Base-by-base conservation (phyloP, 2,113 vertebrate species). In the Prunella fulvescens region DNA sequence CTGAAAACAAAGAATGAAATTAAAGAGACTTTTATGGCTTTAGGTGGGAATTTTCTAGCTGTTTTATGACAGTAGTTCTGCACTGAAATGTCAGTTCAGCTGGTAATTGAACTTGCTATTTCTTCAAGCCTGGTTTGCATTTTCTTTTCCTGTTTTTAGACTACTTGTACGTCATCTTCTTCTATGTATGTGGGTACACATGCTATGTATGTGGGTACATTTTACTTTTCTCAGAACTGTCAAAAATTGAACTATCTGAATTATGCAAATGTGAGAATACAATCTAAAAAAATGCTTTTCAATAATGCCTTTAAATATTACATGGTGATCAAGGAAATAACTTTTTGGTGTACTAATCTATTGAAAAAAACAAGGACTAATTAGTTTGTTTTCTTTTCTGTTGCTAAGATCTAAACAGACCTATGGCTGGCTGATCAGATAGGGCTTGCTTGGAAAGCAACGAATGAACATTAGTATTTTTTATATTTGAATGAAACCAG, bases 91-190 rank as follows among this genome's bases (percentile, higher is more conserved):
- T 80, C 79, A 47, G 42, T 92, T 92, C 40, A 88, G 19, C 56
- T 93, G 44, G 28, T 86, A 78, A 60, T 56, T 67, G 73, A 93
- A 74, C 31, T 90, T 91, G 57, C 19, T 95, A 4, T 89, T 88
- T 56, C 72, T 95, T 88, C 74, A 91, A 95, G 57, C 62, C n/a
- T 69, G 19, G 24, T 88, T 87, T 88, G 51, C 35, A 83, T 89
- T 87, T 79, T 81, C 19, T 84, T 76, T 79, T 72, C 37, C 64
- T 88, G 33, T 71, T 81, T 94, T 92, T 73, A 70, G 58, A 70
- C 10, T 77, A 47, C 19, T 62, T 62, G 23, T 83, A 64, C 33
- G 19, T 15, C 24, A 24, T 81, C 22, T 76, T 81, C 50, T 80
- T 72, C 47, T 51, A 26, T 62, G 51, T 40, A 83, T 48, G 70